A percentile compares a stretch with the other conserved stretches of the same genome.
Evolutionary conservation across 2,797 vertebrate genomes (phyloP).

Genomic region (Pantherophis vulpinus): DNA sequence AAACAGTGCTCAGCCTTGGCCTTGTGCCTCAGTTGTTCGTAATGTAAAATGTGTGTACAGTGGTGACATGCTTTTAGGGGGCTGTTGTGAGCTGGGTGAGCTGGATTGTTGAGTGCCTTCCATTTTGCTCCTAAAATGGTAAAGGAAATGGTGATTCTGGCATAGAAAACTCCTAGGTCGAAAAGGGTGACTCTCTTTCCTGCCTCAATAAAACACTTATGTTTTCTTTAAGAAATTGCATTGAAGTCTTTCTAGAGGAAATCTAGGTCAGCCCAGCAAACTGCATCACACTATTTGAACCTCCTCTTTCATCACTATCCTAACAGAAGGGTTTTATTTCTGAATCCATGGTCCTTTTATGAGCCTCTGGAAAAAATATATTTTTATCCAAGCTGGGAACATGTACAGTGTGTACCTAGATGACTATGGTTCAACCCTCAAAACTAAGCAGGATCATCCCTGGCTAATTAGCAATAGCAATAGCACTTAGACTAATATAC

Average conservation of each 20-base stretch:
- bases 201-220: neutral
- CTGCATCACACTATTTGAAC: neutral
- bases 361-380: constrained; percentile 7
- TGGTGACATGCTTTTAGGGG: neutral
- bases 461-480: neutral
- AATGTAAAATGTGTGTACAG: neutral
- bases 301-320: constrained; percentile 12
- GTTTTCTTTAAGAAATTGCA: neutral
- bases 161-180: neutral
- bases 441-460: neutral
- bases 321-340: constrained; percentile 27
- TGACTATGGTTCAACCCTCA: neutral
- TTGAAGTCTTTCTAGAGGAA: constrained; percentile 17
- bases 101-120: neutral
- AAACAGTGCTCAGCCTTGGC: neutral
- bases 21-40: neutral
- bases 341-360: constrained; percentile 23
- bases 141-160: neutral
- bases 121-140: neutral
- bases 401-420: neutral
- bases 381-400: constrained; percentile 21
- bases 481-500: no score
- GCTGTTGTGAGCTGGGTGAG: neutral
- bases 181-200: neutral
- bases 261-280: constrained; percentile 25